Evolutionary conservation across 2,888 invertebrate species (phyloP).

Genomic region (Orthonevra nobilis): DNA sequence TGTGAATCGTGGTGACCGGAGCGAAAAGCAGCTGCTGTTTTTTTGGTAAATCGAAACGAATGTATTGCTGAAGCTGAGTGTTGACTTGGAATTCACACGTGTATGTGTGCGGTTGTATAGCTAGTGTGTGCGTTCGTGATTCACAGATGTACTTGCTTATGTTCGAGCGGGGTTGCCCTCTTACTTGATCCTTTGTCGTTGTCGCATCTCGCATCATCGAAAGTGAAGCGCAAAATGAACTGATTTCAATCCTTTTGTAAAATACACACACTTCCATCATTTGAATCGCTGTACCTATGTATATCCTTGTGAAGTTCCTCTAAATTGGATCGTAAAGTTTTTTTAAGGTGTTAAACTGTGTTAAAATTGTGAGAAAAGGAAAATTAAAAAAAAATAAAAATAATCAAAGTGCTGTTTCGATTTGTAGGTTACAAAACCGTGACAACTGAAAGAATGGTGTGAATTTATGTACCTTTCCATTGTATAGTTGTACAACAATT

Average conservation of each 20-base stretch:
- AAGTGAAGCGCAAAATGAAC: constrained; percentile 60
- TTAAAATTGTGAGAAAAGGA: constrained; percentile 8
- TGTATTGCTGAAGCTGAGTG: constrained; percentile 16
- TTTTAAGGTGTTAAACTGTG: constrained; percentile 1
- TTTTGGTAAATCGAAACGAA: constrained; percentile 23
- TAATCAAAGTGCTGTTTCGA: constrained; percentile 44
- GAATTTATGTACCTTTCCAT: constrained; percentile 26
- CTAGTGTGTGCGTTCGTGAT: constrained; percentile 41
- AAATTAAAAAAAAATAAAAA: constrained; percentile 11
- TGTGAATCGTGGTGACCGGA: constrained; percentile 18
- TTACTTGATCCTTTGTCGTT: constrained; percentile 51
- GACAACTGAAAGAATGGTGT: constrained; percentile 59
- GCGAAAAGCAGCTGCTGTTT: constrained; percentile 44
- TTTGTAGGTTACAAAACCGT: constrained; percentile 58
- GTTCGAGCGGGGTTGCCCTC: constrained; percentile 47
- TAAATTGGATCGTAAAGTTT: background rate
- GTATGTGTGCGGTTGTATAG: constrained; percentile 15
- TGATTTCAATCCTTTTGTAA: constrained; percentile 22
- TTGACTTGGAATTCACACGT: constrained; percentile 19
- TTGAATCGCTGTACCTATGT: too few species aligned
- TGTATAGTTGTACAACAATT: constrained; percentile 28
- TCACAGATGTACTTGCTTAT: constrained; percentile 33
- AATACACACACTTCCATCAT: constrained; percentile 5
- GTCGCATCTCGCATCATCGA: constrained; percentile 44
- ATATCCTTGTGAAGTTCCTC: constrained; percentile 35